Evolutionary conservation across 2,797 vertebrate species (phyloP).

Genomic region (Rhinoraja longicauda): DNA sequence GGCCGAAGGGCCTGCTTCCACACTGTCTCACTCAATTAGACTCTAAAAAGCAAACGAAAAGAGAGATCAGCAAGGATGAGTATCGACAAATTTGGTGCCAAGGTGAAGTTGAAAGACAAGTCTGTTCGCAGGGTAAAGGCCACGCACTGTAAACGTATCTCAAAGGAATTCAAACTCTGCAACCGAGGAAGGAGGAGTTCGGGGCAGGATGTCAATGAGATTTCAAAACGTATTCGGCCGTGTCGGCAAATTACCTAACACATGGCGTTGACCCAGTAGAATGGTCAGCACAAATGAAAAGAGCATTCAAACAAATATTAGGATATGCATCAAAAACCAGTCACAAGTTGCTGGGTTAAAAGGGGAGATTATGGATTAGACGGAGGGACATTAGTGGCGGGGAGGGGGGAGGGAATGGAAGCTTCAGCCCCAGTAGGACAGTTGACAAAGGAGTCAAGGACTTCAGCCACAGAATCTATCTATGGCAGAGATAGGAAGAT

Average conservation of each 20-base stretch:
- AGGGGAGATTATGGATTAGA: no score
- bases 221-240: not conserved
- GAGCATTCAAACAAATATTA: not conserved
- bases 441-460: no score
- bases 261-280: not conserved
- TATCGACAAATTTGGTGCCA: not conserved
- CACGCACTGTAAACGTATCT: not conserved
- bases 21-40: no score
- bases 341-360: no score
- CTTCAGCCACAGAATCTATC: no score
- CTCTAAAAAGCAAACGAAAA: not conserved
- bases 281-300: not conserved
- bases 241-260: not conserved
- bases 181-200: not conserved
- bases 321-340: not conserved
- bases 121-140: not conserved
- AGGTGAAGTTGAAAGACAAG: not conserved
- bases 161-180: not conserved
- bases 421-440: no score
- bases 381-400: no score
- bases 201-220: not conserved
- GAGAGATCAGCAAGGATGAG: constrained; percentile 30
- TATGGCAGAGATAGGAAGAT: no score
- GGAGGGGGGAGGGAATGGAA: no score
- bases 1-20: no score